Conservation (phyloP, 1,140 invertebrate genomes). For the Ips typographus region DNA sequence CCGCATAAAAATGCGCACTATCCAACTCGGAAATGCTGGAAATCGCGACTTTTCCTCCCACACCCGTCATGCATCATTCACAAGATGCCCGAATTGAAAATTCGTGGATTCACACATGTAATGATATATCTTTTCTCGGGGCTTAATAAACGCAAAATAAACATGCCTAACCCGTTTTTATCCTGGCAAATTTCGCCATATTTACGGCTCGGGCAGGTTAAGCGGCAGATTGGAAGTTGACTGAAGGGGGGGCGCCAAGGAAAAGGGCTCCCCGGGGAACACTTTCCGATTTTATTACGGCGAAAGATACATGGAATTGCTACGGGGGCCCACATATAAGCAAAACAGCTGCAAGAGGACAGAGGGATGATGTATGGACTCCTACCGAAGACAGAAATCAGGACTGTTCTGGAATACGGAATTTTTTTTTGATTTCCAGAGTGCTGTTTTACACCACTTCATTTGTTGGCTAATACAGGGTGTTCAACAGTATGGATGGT, state of each 20-base stretch:
- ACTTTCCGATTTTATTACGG: slow-evolving; percentile 35
- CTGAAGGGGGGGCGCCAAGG: slow-evolving; percentile 13
- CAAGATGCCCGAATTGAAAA: slow-evolving; percentile 1
- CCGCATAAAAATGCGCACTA: no score
- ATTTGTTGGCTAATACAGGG: no score
- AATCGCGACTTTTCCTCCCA: no score
- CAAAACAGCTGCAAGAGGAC: slow-evolving; percentile 20
- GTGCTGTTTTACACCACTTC: no score
- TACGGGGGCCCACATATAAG: slow-evolving; percentile 15
- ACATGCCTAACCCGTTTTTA: slow-evolving; percentile 28
- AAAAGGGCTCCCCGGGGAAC: slow-evolving; percentile 31
- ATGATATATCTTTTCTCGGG: neutral
- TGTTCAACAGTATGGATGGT: no score
- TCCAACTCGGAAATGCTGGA: no score
- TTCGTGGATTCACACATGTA: neutral
- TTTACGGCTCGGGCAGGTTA: slow-evolving; percentile 30
- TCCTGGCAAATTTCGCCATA: slow-evolving; percentile 24
- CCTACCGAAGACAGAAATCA: slow-evolving; percentile 23
- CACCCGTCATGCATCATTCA: no score
- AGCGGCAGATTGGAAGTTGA: slow-evolving; percentile 33
- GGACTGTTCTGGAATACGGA: slow-evolving; percentile 17
- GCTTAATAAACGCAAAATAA: slow-evolving; percentile 30
- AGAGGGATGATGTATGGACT: slow-evolving; percentile 26
- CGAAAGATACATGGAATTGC: slow-evolving; percentile 29
- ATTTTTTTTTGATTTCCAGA: neutral